Evolutionary conservation across 1,140 invertebrate genomes (phyloP).

Genomic region (Trichonephila clavata): DNA sequence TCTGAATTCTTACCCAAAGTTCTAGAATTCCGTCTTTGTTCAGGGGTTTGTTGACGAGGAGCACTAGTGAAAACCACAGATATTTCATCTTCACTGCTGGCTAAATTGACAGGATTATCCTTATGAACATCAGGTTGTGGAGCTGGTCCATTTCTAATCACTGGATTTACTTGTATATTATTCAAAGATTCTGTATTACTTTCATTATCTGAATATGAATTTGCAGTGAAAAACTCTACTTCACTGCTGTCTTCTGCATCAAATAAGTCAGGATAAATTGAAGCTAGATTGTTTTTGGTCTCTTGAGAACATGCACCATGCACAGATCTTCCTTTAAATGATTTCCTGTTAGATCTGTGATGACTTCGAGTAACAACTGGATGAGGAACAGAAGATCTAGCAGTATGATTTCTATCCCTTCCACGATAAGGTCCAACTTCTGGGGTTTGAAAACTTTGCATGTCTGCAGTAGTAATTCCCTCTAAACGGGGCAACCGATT

Average conservation of each 20-base stretch:
- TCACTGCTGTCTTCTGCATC: conserved; percentile 73
- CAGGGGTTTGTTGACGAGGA: conserved; percentile 9
- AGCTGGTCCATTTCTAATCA: background rate
- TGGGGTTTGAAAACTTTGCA: too few species aligned
- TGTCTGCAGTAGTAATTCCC: too few species aligned
- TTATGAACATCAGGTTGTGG: background rate
- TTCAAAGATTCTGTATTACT: conserved; percentile 55
- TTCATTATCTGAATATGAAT: conserved; percentile 74
- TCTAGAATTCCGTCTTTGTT: conserved; percentile 40
- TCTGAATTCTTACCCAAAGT: conserved; percentile 43
- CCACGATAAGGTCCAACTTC: background rate
- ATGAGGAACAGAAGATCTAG: background rate
- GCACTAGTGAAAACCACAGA: conserved; percentile 59
- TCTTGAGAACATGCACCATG: background rate
- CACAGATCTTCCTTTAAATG: background rate
- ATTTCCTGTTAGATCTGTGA: conserved; percentile 1
- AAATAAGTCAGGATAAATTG: conserved; percentile 63
- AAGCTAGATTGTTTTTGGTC: background rate
- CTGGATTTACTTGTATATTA: background rate
- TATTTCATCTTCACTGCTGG: conserved; percentile 73
- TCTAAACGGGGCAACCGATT: background rate
- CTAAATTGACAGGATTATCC: conserved; percentile 37
- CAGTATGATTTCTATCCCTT: background rate
- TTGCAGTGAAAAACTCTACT: conserved; percentile 72
- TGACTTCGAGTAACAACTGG: background rate